phyloP scores from a whole-genome alignment of 2,888 invertebrate genomes.

The Gari tellinella region DNA sequence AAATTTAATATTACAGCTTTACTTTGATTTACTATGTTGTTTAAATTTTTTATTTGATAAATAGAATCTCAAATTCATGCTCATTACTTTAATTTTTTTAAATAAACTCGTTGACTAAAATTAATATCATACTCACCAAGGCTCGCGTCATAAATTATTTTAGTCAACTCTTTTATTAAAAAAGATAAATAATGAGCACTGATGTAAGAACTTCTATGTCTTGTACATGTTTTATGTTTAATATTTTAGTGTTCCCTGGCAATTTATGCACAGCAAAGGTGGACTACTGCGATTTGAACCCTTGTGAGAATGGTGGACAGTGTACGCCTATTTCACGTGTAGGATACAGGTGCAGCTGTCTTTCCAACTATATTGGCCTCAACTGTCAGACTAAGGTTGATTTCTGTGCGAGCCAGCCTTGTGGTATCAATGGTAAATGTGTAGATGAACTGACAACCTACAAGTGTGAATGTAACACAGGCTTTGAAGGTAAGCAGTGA shows the following conservation, averaged over 20 bases:
- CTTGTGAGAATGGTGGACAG: conserved; percentile 59
- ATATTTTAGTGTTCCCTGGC: conserved; percentile 58
- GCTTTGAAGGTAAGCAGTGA: conserved; percentile 69
- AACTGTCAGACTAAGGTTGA: conserved; percentile 83
- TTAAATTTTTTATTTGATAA: too few relatives aligned
- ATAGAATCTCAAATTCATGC: too few relatives aligned
- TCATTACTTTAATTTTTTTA: too few relatives aligned
- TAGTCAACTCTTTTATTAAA: too few relatives aligned
- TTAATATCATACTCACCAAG: too few relatives aligned
- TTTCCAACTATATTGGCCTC: conserved; percentile 65
- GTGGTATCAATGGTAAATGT: conserved; percentile 30
- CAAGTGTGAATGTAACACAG: conserved; percentile 68
- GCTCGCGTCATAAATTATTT: too few relatives aligned
- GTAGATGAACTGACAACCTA: conserved; percentile 43
- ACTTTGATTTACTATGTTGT: too few relatives aligned
- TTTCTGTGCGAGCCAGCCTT: conserved; percentile 82
- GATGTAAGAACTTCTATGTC: too few relatives aligned
- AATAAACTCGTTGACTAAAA: too few relatives aligned
- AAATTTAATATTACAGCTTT: too few relatives aligned
- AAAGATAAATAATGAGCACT: too few relatives aligned
- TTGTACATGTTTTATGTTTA: too few relatives aligned
- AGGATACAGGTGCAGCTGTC: conserved; percentile 66
- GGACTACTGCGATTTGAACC: conserved; percentile 54
- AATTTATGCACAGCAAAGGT: conserved; percentile 44
- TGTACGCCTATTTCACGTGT: conserved; percentile 27